Conservation (phyloP, 2,797 vertebrate genomes). For the Tragopan temminckii region DNA sequence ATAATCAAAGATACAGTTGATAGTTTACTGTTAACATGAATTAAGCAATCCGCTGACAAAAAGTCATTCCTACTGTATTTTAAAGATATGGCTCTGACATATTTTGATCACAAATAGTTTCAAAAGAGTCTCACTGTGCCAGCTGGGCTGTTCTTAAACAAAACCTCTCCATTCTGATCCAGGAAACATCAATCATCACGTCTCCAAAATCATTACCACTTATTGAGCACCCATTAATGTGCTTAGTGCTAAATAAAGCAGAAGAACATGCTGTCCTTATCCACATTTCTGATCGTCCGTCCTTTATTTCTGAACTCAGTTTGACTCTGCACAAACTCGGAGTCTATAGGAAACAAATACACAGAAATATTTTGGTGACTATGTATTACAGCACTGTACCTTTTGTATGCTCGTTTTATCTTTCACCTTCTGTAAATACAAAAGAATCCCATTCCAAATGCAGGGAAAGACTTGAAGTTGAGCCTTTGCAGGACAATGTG, state of each 20-base stretch:
- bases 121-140: slow-evolving; percentile 50
- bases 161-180: slow-evolving; percentile 64
- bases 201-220: slow-evolving; percentile 63
- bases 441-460: background rate
- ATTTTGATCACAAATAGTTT: slow-evolving; percentile 76
- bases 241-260: slow-evolving; percentile 66
- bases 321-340: slow-evolving; percentile 35
- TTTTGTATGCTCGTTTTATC: slow-evolving; percentile 22
- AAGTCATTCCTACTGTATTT: slow-evolving; percentile 65
- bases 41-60: slow-evolving; percentile 65
- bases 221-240: slow-evolving; percentile 62
- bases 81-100: slow-evolving; percentile 65
- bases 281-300: slow-evolving; percentile 63
- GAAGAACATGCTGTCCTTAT: slow-evolving; percentile 59
- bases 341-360: slow-evolving; percentile 52
- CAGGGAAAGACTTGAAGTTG: background rate
- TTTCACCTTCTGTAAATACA: slow-evolving; percentile 33
- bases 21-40: slow-evolving; percentile 73
- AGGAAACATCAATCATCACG: slow-evolving; percentile 71
- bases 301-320: slow-evolving; percentile 60
- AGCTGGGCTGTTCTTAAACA: slow-evolving; percentile 67
- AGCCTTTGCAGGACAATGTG: background rate
- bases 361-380: slow-evolving; percentile 55
- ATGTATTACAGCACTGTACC: slow-evolving; percentile 2
- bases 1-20: slow-evolving; percentile 71